These are phyloP conservation scores for Megaptera novaeangliae DNA, from an alignment of 2,113 vertebrate species.

Conservation along the genomic window DNA sequence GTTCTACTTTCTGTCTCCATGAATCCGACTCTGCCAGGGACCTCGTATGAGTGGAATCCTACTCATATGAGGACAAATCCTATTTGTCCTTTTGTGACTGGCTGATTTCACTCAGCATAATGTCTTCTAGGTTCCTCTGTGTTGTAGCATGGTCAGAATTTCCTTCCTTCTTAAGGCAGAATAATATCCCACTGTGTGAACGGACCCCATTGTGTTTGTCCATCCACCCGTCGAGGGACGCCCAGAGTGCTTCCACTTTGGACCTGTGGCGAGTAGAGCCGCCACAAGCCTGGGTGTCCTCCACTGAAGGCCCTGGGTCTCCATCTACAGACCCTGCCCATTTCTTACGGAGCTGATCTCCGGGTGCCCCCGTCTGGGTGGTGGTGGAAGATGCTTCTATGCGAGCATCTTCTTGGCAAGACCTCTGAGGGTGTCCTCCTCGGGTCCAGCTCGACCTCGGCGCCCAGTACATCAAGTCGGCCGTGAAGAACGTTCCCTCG, in stretches of 20 bases:
- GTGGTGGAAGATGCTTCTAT: accelerated
- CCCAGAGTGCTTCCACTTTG: accelerated
- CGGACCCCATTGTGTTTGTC: accelerated
- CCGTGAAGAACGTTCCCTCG: conserved; percentile 77
- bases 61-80: too few species aligned
- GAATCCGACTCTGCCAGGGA: accelerated
- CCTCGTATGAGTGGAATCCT: accelerated
- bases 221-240: accelerated
- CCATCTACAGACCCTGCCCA: accelerated
- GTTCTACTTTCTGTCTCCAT: accelerated
- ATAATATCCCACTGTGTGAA: accelerated
- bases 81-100: background rate
- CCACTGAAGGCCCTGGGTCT: accelerated
- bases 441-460: conserved; percentile 76
- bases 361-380: accelerated
- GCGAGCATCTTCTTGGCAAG: accelerated
- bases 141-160: background rate
- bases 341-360: accelerated
- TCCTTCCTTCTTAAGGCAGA: background rate
- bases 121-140: accelerated
- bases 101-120: accelerated
- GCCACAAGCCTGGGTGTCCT: accelerated
- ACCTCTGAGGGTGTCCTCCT: accelerated
- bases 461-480: conserved; percentile 78
- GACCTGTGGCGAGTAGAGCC: accelerated